Percentiles rank a stretch among this genome's conserved stretches.
These are phyloP conservation scores for Zaprionus gabonicus DNA, from an alignment of 1,140 invertebrate genomes.

Conservation along the genomic window DNA sequence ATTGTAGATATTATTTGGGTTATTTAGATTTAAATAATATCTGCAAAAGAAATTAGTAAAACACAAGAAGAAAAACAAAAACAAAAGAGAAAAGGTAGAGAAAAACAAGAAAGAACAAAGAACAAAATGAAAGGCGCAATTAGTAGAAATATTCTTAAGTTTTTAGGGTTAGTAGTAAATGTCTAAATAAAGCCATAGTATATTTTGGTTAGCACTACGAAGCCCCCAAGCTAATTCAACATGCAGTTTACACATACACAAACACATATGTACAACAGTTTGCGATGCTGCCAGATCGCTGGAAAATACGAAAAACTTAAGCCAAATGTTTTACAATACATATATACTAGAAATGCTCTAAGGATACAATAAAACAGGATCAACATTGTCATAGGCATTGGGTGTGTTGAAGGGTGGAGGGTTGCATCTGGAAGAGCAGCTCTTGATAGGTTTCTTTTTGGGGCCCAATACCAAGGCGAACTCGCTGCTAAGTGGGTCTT, in stretches of 20 bases:
- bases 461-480: background rate
- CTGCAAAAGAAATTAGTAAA: conserved; percentile 82
- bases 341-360: background rate
- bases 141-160: conserved; percentile 21
- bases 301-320: background rate
- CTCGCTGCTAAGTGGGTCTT: background rate
- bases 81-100: conserved; percentile 28
- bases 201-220: background rate
- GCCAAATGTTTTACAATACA: background rate
- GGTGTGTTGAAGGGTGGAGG: background rate
- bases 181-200: background rate
- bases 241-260: background rate
- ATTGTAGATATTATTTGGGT: conserved; percentile 36
- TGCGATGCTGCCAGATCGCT: conserved; percentile 1
- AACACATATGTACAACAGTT: background rate
- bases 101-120: conserved; percentile 31
- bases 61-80: conserved; percentile 59
- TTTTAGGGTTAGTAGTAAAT: background rate
- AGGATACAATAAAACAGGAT: background rate
- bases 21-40: conserved; percentile 83
- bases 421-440: background rate
- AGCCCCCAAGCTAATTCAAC: background rate
- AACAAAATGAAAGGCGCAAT: conserved; percentile 34
- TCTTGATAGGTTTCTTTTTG: background rate
- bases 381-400: background rate